Evolutionary conservation across 1,140 invertebrate genomes (phyloP).

Genomic region (Thaumatotibia leucotreta): DNA sequence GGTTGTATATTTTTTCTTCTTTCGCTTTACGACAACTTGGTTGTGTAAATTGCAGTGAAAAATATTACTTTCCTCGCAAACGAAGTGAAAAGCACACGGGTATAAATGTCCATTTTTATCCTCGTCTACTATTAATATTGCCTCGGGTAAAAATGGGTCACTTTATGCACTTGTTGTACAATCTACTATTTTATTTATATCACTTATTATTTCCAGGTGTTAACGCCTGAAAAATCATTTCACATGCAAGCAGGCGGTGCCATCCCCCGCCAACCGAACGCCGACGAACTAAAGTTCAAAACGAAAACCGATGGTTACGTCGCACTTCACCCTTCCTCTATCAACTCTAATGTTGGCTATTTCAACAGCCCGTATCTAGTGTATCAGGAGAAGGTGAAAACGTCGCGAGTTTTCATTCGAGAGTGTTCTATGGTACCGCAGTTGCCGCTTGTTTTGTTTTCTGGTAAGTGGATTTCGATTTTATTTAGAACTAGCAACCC

Average conservation of each 20-base stretch:
- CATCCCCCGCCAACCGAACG: constrained; percentile 81
- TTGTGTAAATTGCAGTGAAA: too few species aligned
- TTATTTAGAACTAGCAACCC: too few species aligned
- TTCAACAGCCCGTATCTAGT: constrained; percentile 88
- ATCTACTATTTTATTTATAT: too few species aligned
- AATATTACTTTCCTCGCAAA: too few species aligned
- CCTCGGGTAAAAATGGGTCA: too few species aligned
- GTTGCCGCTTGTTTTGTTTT: constrained; percentile 88
- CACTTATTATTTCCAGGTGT: constrained; percentile 66
- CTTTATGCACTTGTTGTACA: too few species aligned
- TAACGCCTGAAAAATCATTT: constrained; percentile 86
- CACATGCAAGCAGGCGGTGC: constrained; percentile 83
- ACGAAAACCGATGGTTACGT: constrained; percentile 87
- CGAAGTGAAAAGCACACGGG: too few species aligned
- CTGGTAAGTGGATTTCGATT: constrained; percentile 57
- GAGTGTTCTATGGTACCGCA: constrained; percentile 89
- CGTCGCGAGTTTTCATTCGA: constrained; percentile 86
- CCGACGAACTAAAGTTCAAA: constrained; percentile 86
- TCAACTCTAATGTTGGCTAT: constrained; percentile 81
- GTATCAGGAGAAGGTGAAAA: constrained; percentile 91
- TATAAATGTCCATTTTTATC: too few species aligned
- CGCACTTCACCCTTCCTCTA: constrained; percentile 86
- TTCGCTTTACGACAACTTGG: too few species aligned
- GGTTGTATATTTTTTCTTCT: too few species aligned
- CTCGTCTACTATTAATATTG: too few species aligned